phyloP scores from a whole-genome alignment of 2,797 vertebrate species.

The Muraenolepis orangiensis region DNA sequence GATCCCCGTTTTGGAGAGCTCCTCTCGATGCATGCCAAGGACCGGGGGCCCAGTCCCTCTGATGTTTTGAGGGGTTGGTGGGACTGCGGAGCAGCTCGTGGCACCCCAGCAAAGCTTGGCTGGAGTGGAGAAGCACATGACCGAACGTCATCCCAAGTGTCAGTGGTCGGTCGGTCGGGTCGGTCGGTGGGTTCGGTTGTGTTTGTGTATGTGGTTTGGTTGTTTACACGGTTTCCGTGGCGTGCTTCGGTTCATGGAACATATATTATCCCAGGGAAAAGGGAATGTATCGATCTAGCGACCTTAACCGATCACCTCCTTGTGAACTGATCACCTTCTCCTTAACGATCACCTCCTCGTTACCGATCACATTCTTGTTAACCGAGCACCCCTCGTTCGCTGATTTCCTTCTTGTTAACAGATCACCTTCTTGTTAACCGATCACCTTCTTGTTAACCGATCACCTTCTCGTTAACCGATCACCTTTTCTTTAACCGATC shows the following conservation, averaged over 20 bases:
- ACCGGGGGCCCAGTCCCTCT: slow-evolving; percentile 33
- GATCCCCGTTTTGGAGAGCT: background rate
- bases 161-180: too few relatives aligned
- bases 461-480: background rate
- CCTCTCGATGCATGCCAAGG: slow-evolving; percentile 12
- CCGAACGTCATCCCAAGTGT: background rate
- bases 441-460: background rate
- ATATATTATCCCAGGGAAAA: background rate
- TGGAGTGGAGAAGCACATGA: background rate
- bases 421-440: background rate
- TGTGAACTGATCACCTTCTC: background rate
- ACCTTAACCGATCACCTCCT: too few relatives aligned
- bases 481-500: background rate
- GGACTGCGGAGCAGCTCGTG: background rate
- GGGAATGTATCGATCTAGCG: background rate
- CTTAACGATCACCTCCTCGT: background rate
- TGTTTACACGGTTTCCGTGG: background rate
- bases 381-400: background rate
- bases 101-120: background rate
- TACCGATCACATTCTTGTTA: background rate
- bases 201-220: too few relatives aligned
- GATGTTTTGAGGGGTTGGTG: slow-evolving; percentile 39
- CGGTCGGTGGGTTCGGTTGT: too few relatives aligned
- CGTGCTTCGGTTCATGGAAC: background rate
- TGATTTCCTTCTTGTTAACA: background rate